A percentile compares a stretch with the other conserved stretches of the same genome.
These are phyloP conservation scores for Microctonus hyperodae DNA, from an alignment of 2,888 invertebrate genomes.

Conservation along the genomic window DNA sequence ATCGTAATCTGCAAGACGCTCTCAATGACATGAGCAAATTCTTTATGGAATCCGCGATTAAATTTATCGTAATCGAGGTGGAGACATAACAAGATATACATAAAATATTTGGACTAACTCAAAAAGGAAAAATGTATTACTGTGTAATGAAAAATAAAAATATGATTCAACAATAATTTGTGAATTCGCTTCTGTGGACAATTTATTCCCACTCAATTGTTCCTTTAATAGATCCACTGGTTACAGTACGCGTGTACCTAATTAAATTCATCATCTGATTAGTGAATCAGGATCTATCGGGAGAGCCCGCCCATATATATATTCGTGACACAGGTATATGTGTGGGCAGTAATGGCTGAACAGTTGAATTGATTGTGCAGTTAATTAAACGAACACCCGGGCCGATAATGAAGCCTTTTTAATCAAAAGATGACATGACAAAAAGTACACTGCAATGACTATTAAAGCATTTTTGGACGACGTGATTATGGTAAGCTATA, in stretches of 20 bases:
- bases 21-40: too few relatives aligned
- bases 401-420: conserved; percentile 39
- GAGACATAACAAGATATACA: too few relatives aligned
- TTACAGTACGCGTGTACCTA: neutral
- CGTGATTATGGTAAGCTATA: neutral
- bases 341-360: conserved; percentile 41
- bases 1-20: too few relatives aligned
- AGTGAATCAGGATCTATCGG: conserved; percentile 9
- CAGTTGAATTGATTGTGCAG: conserved; percentile 34
- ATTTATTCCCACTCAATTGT: neutral
- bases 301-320: too few relatives aligned
- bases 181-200: neutral
- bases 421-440: conserved; percentile 15
- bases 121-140: too few relatives aligned
- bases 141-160: too few relatives aligned
- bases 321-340: conserved; percentile 41
- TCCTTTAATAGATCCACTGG: neutral
- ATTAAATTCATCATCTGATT: conserved; percentile 13
- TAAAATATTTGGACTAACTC: too few relatives aligned
- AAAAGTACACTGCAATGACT: neutral
- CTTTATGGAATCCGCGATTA: too few relatives aligned
- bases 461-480: neutral
- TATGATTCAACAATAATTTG: too few relatives aligned
- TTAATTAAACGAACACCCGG: conserved; percentile 45
- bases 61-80: too few relatives aligned